Percentiles rank a stretch among this genome's conserved stretches.
These are phyloP conservation scores for Paedocypris sp. DNA, from an alignment of 2,113 vertebrate species.

Conservation along the genomic window DNA sequence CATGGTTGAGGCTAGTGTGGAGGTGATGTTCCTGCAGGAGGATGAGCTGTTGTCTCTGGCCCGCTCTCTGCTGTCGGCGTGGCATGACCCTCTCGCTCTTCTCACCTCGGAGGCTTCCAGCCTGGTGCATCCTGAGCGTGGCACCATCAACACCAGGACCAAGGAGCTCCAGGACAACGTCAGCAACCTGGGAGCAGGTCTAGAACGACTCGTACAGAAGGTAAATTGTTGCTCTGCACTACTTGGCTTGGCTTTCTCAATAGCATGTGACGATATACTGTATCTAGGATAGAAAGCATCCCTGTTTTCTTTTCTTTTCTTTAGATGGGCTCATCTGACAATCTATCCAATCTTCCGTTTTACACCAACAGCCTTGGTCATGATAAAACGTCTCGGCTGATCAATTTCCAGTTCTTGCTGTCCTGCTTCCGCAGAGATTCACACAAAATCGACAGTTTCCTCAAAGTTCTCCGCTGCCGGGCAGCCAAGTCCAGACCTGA, in stretches of 20 bases:
- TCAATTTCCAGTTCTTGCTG: slow-evolving; percentile 62
- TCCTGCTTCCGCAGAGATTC: slow-evolving; percentile 67
- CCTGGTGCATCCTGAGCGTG: slow-evolving; percentile 52
- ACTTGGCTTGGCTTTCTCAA: too few relatives aligned
- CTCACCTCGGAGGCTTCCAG: slow-evolving; percentile 45
- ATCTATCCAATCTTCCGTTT: slow-evolving; percentile 51
- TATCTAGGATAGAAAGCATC: too few relatives aligned
- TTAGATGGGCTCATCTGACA: slow-evolving; percentile 56
- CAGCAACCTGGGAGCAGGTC: slow-evolving; percentile 52
- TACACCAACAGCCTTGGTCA: slow-evolving; percentile 40
- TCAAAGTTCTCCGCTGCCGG: slow-evolving; percentile 64
- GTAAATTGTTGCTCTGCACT: slow-evolving; percentile 34
- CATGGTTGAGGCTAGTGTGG: not conserved
- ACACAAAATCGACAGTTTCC: slow-evolving; percentile 70
- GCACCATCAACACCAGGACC: slow-evolving; percentile 52
- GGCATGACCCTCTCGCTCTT: slow-evolving; percentile 51
- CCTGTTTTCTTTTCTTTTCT: not conserved
- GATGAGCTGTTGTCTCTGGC: slow-evolving; percentile 54
- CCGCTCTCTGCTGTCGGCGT: slow-evolving; percentile 62
- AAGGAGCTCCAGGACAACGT: slow-evolving; percentile 56
- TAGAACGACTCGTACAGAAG: slow-evolving; percentile 53
- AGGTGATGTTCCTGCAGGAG: slow-evolving; percentile 38
- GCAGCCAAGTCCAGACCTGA: slow-evolving; percentile 48
- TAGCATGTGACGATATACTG: too few relatives aligned
- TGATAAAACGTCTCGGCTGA: slow-evolving; percentile 51